These are phyloP conservation scores for Wiebesia pumilae DNA, from an alignment of 1,140 invertebrate genomes.

Conservation along the genomic window DNA sequence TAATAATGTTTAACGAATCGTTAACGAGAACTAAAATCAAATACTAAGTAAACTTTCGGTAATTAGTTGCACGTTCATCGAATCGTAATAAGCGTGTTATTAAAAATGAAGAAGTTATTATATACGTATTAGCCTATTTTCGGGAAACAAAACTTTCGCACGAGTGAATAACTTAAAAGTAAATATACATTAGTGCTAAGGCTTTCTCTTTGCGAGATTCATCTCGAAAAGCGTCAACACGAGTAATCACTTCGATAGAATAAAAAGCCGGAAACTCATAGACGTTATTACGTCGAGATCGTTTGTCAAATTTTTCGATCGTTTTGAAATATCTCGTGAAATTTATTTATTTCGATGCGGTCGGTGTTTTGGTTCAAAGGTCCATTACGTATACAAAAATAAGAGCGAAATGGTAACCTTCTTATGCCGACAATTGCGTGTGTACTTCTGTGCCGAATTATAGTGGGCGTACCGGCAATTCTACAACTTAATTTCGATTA, in stretches of 20 bases:
- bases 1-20: background rate
- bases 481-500: too few relatives aligned
- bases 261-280: background rate
- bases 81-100: background rate
- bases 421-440: too few relatives aligned
- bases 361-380: too few relatives aligned
- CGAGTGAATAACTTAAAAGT: background rate
- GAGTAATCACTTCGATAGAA: background rate
- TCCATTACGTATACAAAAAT: too few relatives aligned
- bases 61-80: background rate
- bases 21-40: background rate
- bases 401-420: too few relatives aligned
- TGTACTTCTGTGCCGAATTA: too few relatives aligned
- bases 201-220: constrained; percentile 4
- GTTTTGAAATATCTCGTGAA: too few relatives aligned
- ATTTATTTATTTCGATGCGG: too few relatives aligned
- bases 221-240: background rate
- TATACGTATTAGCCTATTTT: background rate
- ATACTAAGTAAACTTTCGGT: background rate
- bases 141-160: constrained; percentile 6
- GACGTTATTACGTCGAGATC: background rate
- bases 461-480: too few relatives aligned
- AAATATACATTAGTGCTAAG: background rate
- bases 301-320: too few relatives aligned
- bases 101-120: background rate